A percentile compares a stretch with the other conserved stretches of the same genome.
phyloP scores from a whole-genome alignment of 2,797 vertebrate genomes.

The Euphonia xanthogaster region DNA sequence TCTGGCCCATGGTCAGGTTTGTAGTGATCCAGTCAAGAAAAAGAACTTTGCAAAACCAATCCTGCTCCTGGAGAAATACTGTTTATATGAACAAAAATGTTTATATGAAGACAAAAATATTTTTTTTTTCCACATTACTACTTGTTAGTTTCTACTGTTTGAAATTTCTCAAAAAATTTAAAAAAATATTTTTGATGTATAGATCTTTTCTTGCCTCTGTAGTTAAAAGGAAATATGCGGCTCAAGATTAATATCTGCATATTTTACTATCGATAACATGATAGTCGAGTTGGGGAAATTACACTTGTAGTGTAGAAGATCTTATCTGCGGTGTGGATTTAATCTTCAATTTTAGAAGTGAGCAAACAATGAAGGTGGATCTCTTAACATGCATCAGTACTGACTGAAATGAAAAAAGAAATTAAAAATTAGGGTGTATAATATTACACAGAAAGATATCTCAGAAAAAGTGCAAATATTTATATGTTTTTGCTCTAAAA shows the following conservation, averaged over 20 bases:
- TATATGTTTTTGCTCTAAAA: not conserved
- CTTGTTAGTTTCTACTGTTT: not conserved
- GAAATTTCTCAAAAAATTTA: not conserved
- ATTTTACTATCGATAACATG: not conserved
- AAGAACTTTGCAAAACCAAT: not conserved
- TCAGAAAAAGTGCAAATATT: not conserved
- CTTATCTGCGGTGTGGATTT: not conserved
- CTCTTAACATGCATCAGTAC: rapidly evolving
- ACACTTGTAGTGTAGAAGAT: not conserved
- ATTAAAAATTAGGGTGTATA: not conserved
- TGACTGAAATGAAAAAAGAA: not conserved
- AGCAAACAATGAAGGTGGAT: not conserved
- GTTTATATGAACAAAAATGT: not conserved
- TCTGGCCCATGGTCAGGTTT: not conserved
- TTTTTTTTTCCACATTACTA: not conserved
- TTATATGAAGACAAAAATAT: not conserved
- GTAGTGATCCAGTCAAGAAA: not conserved
- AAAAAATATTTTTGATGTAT: not conserved
- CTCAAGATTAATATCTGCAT: not conserved
- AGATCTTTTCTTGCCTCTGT: not conserved
- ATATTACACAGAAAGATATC: not conserved
- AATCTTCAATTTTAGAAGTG: not conserved
- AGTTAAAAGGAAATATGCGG: not conserved
- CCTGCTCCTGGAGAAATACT: not conserved
- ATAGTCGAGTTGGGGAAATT: not conserved